These are phyloP conservation scores for Onychomys arenicola DNA, from an alignment of 2,797 vertebrate genomes.

Conservation along the genomic window DNA sequence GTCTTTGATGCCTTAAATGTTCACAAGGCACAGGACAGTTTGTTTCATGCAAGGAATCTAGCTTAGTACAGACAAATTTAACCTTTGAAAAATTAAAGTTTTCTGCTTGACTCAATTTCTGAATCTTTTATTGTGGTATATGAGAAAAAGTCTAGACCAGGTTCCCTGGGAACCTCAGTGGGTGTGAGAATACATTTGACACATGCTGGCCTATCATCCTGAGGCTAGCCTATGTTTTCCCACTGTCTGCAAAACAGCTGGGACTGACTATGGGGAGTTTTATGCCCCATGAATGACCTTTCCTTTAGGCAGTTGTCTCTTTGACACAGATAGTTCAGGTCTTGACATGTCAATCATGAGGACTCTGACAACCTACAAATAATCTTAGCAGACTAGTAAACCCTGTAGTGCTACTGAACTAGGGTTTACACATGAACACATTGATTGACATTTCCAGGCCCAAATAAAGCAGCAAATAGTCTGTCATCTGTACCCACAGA, in stretches of 20 bases:
- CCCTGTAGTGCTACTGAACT: background rate
- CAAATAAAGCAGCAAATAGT: background rate
- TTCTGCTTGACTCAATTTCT: background rate
- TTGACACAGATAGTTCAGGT: conserved; percentile 34
- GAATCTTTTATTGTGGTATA: background rate
- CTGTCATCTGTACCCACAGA: background rate
- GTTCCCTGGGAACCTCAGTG: background rate
- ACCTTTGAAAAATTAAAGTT: conserved; percentile 15
- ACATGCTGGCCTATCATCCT: background rate
- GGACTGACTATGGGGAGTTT: background rate
- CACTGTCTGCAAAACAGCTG: background rate
- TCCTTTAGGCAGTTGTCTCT: conserved; percentile 40
- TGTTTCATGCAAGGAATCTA: background rate
- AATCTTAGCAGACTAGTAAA: background rate
- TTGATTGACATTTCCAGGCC: background rate
- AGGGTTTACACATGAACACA: background rate
- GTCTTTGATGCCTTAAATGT: background rate
- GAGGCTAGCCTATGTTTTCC: background rate
- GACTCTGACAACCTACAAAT: background rate
- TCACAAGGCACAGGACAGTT: background rate
- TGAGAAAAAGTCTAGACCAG: background rate
- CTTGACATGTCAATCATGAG: background rate
- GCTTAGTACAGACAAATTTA: background rate
- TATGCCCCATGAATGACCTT: background rate
- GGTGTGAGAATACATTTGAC: background rate